These are phyloP conservation scores for Synanceia verrucosa DNA, from an alignment of 2,797 vertebrate genomes.

Conservation along the genomic window DNA sequence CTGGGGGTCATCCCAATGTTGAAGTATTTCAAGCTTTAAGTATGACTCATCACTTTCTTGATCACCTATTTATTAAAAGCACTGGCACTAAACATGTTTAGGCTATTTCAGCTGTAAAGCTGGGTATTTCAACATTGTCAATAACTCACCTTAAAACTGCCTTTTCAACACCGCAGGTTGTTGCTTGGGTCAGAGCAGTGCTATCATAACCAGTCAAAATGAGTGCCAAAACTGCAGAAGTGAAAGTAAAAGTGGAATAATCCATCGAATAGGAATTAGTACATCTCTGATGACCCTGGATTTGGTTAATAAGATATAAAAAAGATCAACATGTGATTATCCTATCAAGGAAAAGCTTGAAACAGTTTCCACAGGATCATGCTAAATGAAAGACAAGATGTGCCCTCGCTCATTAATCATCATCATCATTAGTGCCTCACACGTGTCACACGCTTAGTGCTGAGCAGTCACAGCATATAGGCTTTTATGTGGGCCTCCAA, in stretches of 20 bases:
- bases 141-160: no score
- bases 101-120: no score
- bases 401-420: slow-evolving; percentile 71
- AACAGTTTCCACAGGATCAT: slow-evolving; percentile 36
- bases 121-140: no score
- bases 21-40: no score
- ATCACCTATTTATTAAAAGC: no score
- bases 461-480: slow-evolving; percentile 48
- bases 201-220: background rate
- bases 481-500: slow-evolving; percentile 71
- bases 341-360: slow-evolving; percentile 18
- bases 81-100: no score
- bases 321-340: background rate
- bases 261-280: background rate
- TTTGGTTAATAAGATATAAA: slow-evolving; percentile 1
- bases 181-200: background rate
- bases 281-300: background rate
- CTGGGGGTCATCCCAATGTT: no score
- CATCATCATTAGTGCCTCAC: slow-evolving; percentile 61
- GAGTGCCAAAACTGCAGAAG: background rate
- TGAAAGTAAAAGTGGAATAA: background rate
- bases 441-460: slow-evolving; percentile 49
- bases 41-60: no score
- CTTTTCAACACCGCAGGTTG: background rate
- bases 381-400: slow-evolving; percentile 56